These are phyloP conservation scores for Sphaerophoria taeniata DNA, from an alignment of 2,888 invertebrate species.

Conservation along the genomic window DNA sequence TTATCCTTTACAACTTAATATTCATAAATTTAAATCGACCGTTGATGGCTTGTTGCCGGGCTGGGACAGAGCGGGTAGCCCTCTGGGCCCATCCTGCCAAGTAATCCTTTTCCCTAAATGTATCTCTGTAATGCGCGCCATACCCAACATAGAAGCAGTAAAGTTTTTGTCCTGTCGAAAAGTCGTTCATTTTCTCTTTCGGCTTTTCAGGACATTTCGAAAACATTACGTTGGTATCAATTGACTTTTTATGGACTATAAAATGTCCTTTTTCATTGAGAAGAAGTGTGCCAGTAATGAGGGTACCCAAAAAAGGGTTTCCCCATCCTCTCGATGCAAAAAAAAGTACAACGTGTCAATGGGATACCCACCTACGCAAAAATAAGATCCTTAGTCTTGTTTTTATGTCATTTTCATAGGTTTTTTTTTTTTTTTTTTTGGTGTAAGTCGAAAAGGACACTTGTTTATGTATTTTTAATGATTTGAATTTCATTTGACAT, in stretches of 20 bases:
- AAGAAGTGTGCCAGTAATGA: constrained; percentile 74
- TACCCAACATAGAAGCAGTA: constrained; percentile 13
- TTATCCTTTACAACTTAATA: constrained; percentile 74
- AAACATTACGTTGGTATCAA: constrained; percentile 69
- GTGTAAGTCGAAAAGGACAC: constrained; percentile 58
- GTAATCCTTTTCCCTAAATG: constrained; percentile 74
- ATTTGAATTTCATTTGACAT: constrained; percentile 33
- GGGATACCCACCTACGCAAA: constrained; percentile 48
- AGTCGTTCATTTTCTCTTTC: constrained; percentile 11
- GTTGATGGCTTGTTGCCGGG: constrained; percentile 72
- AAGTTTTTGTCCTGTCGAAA: constrained; percentile 26
- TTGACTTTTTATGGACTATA: constrained; percentile 75
- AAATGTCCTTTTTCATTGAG: constrained; percentile 73
- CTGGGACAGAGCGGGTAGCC: constrained; percentile 2
- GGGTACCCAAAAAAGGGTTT: constrained; percentile 62
- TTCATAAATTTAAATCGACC: constrained; percentile 75
- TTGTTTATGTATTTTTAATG: constrained; percentile 75
- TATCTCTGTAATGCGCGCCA: constrained; percentile 63
- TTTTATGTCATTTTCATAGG: constrained; percentile 68
- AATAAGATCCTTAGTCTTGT: constrained; percentile 53
- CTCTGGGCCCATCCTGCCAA: constrained; percentile 41
- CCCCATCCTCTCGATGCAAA: background rate
- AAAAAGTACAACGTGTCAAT: constrained; percentile 50
- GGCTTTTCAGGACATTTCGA: constrained; percentile 54
- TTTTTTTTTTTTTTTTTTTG: constrained; percentile 18